These are phyloP conservation scores for Druon quercuslanigerum DNA, from an alignment of 1,140 invertebrate species.

Conservation along the genomic window DNA sequence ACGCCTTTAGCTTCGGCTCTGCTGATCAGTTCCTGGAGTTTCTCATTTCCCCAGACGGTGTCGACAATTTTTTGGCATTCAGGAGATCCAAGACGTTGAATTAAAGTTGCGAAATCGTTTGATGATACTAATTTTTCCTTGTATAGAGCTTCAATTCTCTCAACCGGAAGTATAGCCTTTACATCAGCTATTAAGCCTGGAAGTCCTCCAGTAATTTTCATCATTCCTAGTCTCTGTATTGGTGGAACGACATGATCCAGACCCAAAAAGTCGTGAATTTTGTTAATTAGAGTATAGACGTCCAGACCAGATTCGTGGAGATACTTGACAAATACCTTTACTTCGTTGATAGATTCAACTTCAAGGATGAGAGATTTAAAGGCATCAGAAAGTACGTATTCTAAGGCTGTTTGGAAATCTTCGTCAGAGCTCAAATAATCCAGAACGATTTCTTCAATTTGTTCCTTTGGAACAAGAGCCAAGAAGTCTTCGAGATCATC, in stretches of 20 bases:
- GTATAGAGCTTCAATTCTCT: conserved; percentile 54
- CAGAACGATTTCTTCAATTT: conserved; percentile 43
- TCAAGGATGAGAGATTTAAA: conserved; percentile 44
- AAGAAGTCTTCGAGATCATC: conserved; percentile 36
- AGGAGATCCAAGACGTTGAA: conserved; percentile 40
- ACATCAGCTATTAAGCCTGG: conserved; percentile 51
- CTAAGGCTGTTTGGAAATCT: conserved; percentile 47
- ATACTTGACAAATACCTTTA: conserved; percentile 45
- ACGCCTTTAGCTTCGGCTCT: conserved; percentile 46
- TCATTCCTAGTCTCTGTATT: neutral
- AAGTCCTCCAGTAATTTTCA: conserved; percentile 47
- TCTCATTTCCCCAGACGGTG: conserved; percentile 38
- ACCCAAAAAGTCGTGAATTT: conserved; percentile 50
- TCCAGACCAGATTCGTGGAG: conserved; percentile 43
- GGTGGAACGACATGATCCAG: conserved; percentile 37
- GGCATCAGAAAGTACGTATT: conserved; percentile 46
- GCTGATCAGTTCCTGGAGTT: conserved; percentile 41
- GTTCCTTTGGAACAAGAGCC: conserved; percentile 37
- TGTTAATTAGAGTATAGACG: conserved; percentile 46
- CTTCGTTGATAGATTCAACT: conserved; percentile 46
- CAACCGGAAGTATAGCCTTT: conserved; percentile 49
- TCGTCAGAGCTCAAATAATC: conserved; percentile 52
- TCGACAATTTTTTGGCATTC: conserved; percentile 47
- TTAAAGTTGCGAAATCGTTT: conserved; percentile 45
- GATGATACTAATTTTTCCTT: conserved; percentile 51